Conservation (phyloP, 2,888 invertebrate genomes). For the Spisula subtruncata region DNA sequence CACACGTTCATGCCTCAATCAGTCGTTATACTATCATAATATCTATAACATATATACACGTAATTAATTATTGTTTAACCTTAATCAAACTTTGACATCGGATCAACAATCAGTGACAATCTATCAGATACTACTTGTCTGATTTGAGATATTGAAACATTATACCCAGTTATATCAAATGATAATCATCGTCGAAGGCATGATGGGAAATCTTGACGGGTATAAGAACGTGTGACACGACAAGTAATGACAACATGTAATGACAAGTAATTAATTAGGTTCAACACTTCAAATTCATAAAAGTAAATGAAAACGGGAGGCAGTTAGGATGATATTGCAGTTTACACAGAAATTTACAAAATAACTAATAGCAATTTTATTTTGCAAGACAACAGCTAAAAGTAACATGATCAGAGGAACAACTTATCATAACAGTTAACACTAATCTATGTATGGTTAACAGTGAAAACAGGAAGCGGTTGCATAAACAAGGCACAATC, state of each 20-base stretch:
- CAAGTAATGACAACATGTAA: background rate
- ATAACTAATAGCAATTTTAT: too few relatives aligned
- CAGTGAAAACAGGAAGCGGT: too few relatives aligned
- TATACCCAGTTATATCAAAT: constrained; percentile 11
- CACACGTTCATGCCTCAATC: constrained; percentile 40
- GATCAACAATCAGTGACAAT: background rate
- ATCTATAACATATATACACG: constrained; percentile 9
- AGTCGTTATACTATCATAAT: background rate
- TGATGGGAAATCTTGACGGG: constrained; percentile 20
- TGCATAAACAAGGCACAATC: too few relatives aligned
- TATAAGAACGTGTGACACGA: background rate
- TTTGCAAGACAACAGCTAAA: too few relatives aligned
- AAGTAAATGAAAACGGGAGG: too few relatives aligned
- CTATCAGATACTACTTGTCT: background rate
- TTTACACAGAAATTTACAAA: too few relatives aligned
- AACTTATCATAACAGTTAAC: too few relatives aligned
- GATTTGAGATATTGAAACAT: constrained; percentile 19
- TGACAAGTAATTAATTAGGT: background rate
- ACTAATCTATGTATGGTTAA: too few relatives aligned
- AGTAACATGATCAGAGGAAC: too few relatives aligned
- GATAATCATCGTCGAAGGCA: background rate
- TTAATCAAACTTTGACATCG: constrained; percentile 18
- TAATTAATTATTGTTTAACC: constrained; percentile 35
- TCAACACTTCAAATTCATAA: background rate
- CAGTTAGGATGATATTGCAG: too few relatives aligned